Percentiles rank a stretch among this genome's conserved stretches.
These are phyloP conservation scores for Sarcophaga carnaria DNA, from an alignment of 2,888 invertebrate genomes.

Conservation along the genomic window DNA sequence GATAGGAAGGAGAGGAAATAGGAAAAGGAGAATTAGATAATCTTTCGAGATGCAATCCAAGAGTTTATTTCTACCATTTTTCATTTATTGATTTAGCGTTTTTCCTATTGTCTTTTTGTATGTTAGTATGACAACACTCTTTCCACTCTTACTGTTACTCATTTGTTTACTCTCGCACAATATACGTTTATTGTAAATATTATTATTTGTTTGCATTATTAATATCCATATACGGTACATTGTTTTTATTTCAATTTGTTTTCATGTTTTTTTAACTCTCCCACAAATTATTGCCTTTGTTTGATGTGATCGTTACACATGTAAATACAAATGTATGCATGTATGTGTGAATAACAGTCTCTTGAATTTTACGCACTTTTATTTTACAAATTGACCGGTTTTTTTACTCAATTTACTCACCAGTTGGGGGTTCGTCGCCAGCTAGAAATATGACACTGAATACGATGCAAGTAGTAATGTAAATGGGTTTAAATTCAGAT, in stretches of 20 bases:
- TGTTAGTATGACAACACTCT: constrained; percentile 21
- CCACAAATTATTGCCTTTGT: constrained; percentile 26
- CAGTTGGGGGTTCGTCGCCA: background rate
- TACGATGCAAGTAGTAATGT: background rate
- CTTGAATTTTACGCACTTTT: constrained; percentile 40
- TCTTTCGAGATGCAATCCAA: too few species aligned
- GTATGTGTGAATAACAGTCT: background rate
- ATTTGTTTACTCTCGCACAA: constrained; percentile 41
- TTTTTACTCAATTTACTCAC: constrained; percentile 20
- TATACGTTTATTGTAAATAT: background rate
- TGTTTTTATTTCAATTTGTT: constrained; percentile 11
- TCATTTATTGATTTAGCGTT: background rate
- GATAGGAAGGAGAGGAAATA: too few species aligned
- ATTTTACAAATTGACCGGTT: background rate
- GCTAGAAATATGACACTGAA: constrained; percentile 51
- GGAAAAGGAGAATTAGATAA: too few species aligned
- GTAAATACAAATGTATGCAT: background rate
- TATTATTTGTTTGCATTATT: background rate
- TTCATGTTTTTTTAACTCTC: constrained; percentile 30
- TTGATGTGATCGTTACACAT: background rate
- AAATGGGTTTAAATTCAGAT: constrained; percentile 6
- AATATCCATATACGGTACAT: background rate
- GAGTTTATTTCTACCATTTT: background rate
- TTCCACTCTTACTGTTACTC: constrained; percentile 33
- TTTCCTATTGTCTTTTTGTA: too few species aligned